A percentile compares a stretch with the other conserved stretches of the same genome.
Evolutionary conservation across 1,140 invertebrate species (phyloP).

Genomic region (Dendroctonus valens): DNA sequence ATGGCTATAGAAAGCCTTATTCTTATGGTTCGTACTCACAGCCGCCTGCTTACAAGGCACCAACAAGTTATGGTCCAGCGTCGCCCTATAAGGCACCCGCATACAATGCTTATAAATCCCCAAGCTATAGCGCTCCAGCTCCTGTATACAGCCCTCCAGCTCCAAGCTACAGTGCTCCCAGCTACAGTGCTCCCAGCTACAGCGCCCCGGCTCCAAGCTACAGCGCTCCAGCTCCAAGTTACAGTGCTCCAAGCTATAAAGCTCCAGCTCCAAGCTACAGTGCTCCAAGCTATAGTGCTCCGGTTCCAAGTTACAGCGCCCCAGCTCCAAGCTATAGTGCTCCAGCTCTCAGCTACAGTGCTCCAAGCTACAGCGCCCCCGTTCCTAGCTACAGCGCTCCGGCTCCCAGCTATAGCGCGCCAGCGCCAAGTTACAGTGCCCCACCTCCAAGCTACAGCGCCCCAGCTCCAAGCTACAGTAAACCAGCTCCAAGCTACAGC

Average conservation of each 20-base stretch:
- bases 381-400: constrained; percentile 23
- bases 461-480: constrained; percentile 25
- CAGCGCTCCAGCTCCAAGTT: constrained; percentile 25
- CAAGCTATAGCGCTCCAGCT: constrained; percentile 32
- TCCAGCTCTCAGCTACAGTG: constrained; percentile 28
- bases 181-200: constrained; percentile 28
- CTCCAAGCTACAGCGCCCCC: constrained; percentile 31
- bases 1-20: constrained; percentile 24
- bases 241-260: constrained; percentile 31
- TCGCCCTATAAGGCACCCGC: constrained; percentile 29
- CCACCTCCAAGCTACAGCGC: constrained; percentile 15
- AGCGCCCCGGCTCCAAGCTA: constrained; percentile 36
- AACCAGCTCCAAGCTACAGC: constrained; percentile 17
- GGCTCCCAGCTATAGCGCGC: constrained; percentile 24
- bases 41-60: constrained; percentile 28
- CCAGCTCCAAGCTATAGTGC: constrained; percentile 29
- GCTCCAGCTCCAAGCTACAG: constrained; percentile 22
- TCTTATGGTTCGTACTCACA: constrained; percentile 28
- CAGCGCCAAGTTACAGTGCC: constrained; percentile 25
- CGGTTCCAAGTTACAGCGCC: constrained; percentile 25
- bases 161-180: constrained; percentile 24
- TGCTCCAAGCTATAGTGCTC: constrained; percentile 21
- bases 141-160: constrained; percentile 3
- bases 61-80: constrained; percentile 12
- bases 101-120: constrained; percentile 17